Base-by-base conservation (phyloP, 2,888 invertebrate species). In the Drosophila meridionalis region DNA sequence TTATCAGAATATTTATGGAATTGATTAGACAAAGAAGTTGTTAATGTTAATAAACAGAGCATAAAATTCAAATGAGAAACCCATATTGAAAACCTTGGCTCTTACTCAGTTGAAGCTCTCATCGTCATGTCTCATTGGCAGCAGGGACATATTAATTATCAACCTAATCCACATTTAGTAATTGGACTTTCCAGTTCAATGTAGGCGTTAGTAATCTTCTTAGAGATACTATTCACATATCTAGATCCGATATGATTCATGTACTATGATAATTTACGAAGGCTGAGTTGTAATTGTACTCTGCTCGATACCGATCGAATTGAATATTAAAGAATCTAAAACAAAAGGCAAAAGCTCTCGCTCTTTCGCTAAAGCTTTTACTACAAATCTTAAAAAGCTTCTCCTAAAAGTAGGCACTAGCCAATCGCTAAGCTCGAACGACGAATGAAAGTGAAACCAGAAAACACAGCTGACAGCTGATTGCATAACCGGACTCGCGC, bases 401-500 rank as follows among this genome's bases (percentile, higher is more conserved):
- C n/a, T 9, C 74, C 74, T 40, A 69, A 74, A 74, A 74, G 74
- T 74, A 69, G 55, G 60, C 74, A 74, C 26, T 2, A 14, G 9
- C 9, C 14, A 4, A 2, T 32, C 5, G 3, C 36, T 4, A 3
- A 12, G 42, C 9, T 48, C 34, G 28, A 43, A 42, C 14, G 14
- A 43, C 75, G 69, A 90, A 81, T 57, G 89, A 91, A 91, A 91
- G 89, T 87, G 88, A 91, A 91, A 82, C 60, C 64, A 55, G 66
- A 63, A 28, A 69, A 57, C 61, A 63, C 69, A 65, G 80, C 77
- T 69, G 80, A 71, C 66, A 42, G 55, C 53, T 58, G 76, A 89
- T 91, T 91, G 83, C 91, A 87, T 91, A 89, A 92, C 83, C 82
- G 83, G 89, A 76, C 87, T 56, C 69, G 58, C 69, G 58, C 71